phyloP scores from a whole-genome alignment of 1,140 invertebrate species.

The Venustaconcha ellipsiformis region DNA sequence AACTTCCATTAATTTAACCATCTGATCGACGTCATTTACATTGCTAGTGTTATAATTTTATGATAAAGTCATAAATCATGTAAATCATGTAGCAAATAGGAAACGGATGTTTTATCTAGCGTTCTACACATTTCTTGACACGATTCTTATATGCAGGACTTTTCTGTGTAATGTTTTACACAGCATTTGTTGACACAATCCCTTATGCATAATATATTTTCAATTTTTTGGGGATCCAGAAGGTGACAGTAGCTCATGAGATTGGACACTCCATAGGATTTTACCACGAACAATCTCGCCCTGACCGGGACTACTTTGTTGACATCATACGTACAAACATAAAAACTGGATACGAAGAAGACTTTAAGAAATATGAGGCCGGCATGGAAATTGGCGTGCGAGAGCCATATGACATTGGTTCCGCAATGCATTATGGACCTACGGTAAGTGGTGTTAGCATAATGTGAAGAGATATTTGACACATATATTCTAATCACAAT shows the following conservation, averaged over 20 bases:
- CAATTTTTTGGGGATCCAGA: conserved; percentile 3
- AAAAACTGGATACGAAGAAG: conserved; percentile 71
- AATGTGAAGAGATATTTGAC: no score
- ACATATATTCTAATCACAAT: no score
- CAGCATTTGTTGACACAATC: background rate
- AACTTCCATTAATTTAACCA: background rate
- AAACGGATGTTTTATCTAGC: background rate
- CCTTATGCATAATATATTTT: background rate
- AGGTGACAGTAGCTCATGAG: conserved; percentile 74
- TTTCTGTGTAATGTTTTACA: background rate
- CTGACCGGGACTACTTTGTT: conserved; percentile 82
- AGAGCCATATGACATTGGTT: conserved; percentile 89
- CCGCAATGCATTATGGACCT: conserved; percentile 94
- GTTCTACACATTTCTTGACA: background rate
- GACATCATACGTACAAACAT: conserved; percentile 80
- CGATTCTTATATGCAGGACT: background rate
- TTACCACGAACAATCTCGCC: conserved; percentile 86
- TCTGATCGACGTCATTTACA: background rate
- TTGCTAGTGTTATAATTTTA: background rate
- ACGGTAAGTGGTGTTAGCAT: conserved; percentile 16
- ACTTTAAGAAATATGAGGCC: conserved; percentile 92
- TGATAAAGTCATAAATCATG: background rate
- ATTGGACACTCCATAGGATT: conserved; percentile 87
- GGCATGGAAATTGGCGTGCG: conserved; percentile 94
- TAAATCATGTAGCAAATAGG: background rate